Evolutionary conservation across 2,113 vertebrate genomes (phyloP).

Genomic region (Cranoglanis bouderius): DNA sequence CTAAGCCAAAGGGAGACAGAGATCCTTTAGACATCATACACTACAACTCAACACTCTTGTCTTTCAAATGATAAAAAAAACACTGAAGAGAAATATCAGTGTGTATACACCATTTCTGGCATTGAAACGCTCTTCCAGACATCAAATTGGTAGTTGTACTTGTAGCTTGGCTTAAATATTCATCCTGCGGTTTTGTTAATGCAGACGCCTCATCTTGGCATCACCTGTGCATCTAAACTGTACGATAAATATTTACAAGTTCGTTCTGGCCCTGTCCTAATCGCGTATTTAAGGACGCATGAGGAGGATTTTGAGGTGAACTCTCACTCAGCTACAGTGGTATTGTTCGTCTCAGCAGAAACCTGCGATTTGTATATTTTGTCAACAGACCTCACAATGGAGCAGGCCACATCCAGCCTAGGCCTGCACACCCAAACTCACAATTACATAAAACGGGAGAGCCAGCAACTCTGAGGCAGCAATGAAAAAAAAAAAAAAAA

Average conservation of each 20-base stretch:
- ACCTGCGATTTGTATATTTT: slow-evolving; percentile 47
- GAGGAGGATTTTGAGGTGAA: slow-evolving; percentile 4
- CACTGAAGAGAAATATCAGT: background rate
- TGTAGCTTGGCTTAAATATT: background rate
- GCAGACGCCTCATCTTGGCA: background rate
- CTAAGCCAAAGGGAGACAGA: background rate
- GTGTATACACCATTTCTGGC: background rate
- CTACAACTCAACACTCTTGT: background rate
- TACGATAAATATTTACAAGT: slow-evolving; percentile 3
- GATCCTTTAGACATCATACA: background rate
- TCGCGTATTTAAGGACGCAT: background rate
- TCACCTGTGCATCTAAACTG: background rate
- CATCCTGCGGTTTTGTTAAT: background rate
- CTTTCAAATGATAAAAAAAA: background rate
- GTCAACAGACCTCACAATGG: slow-evolving; percentile 48
- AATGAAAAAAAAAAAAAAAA: background rate
- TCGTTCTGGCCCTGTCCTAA: slow-evolving; percentile 18
- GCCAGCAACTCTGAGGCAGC: background rate
- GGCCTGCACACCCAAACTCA: slow-evolving; percentile 34
- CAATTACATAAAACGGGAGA: slow-evolving; percentile 25
- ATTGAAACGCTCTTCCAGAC: background rate
- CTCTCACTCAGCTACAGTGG: slow-evolving; percentile 16
- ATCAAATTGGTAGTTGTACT: background rate
- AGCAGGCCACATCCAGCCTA: slow-evolving; percentile 44
- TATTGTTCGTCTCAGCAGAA: slow-evolving; percentile 31